Evolutionary conservation across 2,888 invertebrate genomes (phyloP), one percentile per base, ranked within the genome.

Genomic region (Athalia cordata): DNA sequence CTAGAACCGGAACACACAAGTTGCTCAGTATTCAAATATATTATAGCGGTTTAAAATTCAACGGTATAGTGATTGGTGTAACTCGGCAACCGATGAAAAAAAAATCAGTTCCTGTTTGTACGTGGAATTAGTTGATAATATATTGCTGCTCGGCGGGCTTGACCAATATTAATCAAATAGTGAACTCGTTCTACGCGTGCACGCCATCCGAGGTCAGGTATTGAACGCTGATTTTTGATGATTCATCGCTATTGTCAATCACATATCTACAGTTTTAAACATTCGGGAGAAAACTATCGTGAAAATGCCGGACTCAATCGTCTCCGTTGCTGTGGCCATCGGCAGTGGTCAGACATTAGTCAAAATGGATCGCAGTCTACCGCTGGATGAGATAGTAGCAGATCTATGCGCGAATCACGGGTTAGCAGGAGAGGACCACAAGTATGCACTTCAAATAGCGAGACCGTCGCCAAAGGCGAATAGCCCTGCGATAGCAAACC

Each of bases 271-370:
- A 29, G 8, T 43, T 52, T 52, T 5, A 6, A 5, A 52, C 11
- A 68, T 6, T 68, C 11, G 29, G 29, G 29, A 29, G 29, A 8
- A 43, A 45, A 57, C n/a, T 7, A 43, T 43, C 57, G 29, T 15
- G 70, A 70, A 11, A 59, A 77, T 77, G 77, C 67, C 77, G 61
- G 77, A 77, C 43, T 50, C 77, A 49, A 78, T 78, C 29, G 78
- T 78, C 8, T 78, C 78, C 50, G 78, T 78, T n/a, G 78, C 78
- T n/a, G 78, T 78, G 64, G 74, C 78, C 13, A 65, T 78, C 65
- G 78, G 65, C 9, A 68, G 47, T 45, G 78, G 64, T 15, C 78
- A 78, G 59, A 64, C 64, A 6, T 50, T 78, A 64, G 78, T 64
- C 7, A 78, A 78, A 47, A 78, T 78, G 50, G 78, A 78, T 49